A percentile compares a stretch with the other conserved stretches of the same genome.
Conservation (phyloP, 2,113 vertebrate genomes). For the Jacana jacana region DNA sequence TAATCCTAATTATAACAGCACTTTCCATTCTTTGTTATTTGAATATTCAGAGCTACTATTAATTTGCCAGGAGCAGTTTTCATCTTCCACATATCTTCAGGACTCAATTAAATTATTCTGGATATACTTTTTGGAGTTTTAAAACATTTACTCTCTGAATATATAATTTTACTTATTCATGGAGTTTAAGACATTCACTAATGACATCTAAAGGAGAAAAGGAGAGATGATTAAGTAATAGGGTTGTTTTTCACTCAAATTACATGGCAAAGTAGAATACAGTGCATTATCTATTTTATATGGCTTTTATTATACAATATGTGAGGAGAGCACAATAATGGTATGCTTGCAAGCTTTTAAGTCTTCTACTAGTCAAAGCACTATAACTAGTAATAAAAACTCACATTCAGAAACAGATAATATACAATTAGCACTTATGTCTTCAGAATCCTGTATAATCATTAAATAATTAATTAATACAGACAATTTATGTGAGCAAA, state of each 20-base stretch:
- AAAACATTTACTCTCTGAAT: conserved; percentile 73
- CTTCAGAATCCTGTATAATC: not conserved
- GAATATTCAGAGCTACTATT: conserved; percentile 63
- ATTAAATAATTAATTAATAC: not conserved
- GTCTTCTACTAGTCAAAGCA: not conserved
- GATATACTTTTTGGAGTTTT: conserved; percentile 49
- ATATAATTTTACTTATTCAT: conserved; percentile 75
- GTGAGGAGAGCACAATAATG: not conserved
- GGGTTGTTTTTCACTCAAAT: conserved; percentile 58
- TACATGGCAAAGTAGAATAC: conserved; percentile 1
- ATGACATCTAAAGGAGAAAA: conserved; percentile 56
- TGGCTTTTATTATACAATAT: conserved; percentile 21
- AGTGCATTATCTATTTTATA: conserved; percentile 11
- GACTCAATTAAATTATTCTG: conserved; percentile 67
- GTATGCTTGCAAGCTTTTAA: conserved; percentile 30
- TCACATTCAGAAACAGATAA: not conserved
- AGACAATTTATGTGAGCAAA: not conserved
- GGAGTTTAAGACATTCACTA: conserved; percentile 67
- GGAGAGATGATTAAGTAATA: conserved; percentile 59
- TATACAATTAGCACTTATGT: conserved; percentile 17
- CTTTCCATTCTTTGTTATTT: conserved; percentile 29
- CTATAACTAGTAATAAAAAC: conserved; percentile 21
- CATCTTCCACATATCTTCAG: conserved; percentile 59
- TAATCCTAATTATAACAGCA: conserved; percentile 54
- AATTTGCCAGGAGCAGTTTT: conserved; percentile 62